A percentile compares a stretch with the other conserved stretches of the same genome.
These are phyloP conservation scores for Periophthalmodon schlosseri DNA, from an alignment of 2,113 vertebrate genomes.

Conservation along the genomic window DNA sequence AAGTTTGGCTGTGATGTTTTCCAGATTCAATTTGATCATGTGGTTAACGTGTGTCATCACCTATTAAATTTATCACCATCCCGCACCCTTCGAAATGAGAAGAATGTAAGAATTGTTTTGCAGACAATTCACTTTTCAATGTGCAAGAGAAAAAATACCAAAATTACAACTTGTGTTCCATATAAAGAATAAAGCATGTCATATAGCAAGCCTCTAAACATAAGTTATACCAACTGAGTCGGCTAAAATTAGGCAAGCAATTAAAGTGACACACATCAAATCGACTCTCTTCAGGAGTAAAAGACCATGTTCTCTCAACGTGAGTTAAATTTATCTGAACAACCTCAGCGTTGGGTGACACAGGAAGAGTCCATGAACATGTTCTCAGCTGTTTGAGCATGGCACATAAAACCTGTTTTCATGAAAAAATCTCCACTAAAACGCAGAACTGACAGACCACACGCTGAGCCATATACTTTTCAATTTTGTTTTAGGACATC, in stretches of 20 bases:
- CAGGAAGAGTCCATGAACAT: constrained; percentile 25
- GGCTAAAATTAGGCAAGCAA: constrained; percentile 65
- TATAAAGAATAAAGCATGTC: constrained; percentile 56
- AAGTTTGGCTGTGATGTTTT: constrained; percentile 40
- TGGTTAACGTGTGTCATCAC: constrained; percentile 35
- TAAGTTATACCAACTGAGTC: constrained; percentile 52
- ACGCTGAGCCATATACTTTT: constrained; percentile 66
- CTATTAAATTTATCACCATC: not conserved
- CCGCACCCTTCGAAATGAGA: not conserved
- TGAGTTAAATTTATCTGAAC: constrained; percentile 27
- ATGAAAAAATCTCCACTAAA: constrained; percentile 51
- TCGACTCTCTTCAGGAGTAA: constrained; percentile 22
- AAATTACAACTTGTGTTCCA: constrained; percentile 63
- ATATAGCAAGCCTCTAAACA: constrained; percentile 67
- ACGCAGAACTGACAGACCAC: constrained; percentile 58
- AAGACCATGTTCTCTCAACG: constrained; percentile 23
- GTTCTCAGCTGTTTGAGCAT: constrained; percentile 37
- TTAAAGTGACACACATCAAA: constrained; percentile 59
- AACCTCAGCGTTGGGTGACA: constrained; percentile 40
- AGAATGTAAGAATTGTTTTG: constrained; percentile 8
- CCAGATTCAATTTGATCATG: constrained; percentile 30
- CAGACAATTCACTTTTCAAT: constrained; percentile 25
- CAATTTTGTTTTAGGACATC: constrained; percentile 67
- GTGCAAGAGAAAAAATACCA: constrained; percentile 55
- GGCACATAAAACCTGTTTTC: constrained; percentile 60